Evolutionary conservation across 2,113 vertebrate genomes (phyloP), one percentile per base, ranked within the genome.

Genomic region (Arvicanthis niloticus): DNA sequence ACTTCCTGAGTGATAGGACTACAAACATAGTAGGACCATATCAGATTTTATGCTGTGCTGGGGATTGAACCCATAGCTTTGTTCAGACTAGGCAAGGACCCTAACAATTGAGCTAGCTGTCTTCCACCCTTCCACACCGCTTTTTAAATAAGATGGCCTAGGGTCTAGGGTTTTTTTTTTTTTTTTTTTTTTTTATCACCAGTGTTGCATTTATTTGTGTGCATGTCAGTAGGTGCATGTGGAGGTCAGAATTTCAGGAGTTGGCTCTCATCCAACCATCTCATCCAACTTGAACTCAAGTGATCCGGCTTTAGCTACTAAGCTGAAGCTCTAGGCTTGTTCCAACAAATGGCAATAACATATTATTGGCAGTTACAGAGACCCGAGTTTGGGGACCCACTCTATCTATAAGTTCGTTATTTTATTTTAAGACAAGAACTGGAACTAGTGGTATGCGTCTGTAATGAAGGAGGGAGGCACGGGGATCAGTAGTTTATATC

Each of bases 301-400:
- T 80, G 4, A 4, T 16, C 73, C 26, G 24, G 73, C 10, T 26
- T 45, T 31, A 15, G 75, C n/a, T 31, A 26, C 73, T 45, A 5
- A 76, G 42, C 45, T 29, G 1, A 45, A 48, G 42, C 9, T 26
- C 75, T 31, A 77, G 73, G 73, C 73, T 24, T 92, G 60, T 40
- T 92, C 42, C 26, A 91, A 77, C 48, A 86, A 96, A 85, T n/a
- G 58, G 26, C 51, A 84, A 58, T 21, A 88, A 48, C 22, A 80
- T 37, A 48, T 53, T 93, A 67, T 70, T 82, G 62, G 60, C 60
- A 88, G 45, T 95, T 94, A 89, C 31, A 89, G 22, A 94, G 40
- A 94, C 88, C 48, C 37, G 48, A 45, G 9, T 91, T 42, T 75
- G 80, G 31, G 80, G 86, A 84, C 34, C 9, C 53, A 58, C 4